Evolutionary conservation across 64 coral and sea anemone species (phyloP).

Genomic region (Stichodactyla mertensii): DNA sequence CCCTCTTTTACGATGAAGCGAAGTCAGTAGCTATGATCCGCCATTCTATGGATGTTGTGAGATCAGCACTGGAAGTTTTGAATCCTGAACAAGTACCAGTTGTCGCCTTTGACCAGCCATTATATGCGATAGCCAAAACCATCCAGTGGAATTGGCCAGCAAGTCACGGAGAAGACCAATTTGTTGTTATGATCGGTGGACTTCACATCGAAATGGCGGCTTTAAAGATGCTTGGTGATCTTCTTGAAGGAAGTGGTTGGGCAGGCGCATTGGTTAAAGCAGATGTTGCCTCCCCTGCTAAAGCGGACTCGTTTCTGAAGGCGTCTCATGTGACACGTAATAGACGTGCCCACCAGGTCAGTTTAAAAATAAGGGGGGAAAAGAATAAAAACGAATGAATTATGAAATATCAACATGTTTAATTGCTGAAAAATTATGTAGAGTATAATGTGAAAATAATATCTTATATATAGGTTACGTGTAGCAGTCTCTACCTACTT

Average conservation of each 20-base stretch:
- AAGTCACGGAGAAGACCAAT: conserved; percentile 31
- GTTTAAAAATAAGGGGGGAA: no score
- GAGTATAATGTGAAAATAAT: no score
- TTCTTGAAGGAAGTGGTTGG: conserved; percentile 35
- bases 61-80: conserved; percentile 1
- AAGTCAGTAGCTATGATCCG: conserved; percentile 47
- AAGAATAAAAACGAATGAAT: no score
- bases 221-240: conserved; percentile 37
- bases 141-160: conserved; percentile 40
- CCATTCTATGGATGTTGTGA: conserved; percentile 47
- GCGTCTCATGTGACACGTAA: conserved; percentile 36
- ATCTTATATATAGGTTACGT: no score
- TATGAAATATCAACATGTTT: no score
- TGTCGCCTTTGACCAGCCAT: not conserved
- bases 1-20: not conserved
- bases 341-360: conserved; percentile 50
- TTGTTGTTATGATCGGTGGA: conserved; percentile 34
- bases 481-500: not conserved
- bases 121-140: conserved; percentile 46
- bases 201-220: conserved; percentile 30
- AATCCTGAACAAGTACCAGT: conserved; percentile 37
- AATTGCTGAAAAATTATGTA: no score
- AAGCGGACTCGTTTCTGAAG: conserved; percentile 44
- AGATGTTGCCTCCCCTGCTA: conserved; percentile 16
- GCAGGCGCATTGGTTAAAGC: conserved; percentile 33